Conservation (phyloP, 2,888 invertebrate species). For the Sepioteuthis lessoniana region DNA sequence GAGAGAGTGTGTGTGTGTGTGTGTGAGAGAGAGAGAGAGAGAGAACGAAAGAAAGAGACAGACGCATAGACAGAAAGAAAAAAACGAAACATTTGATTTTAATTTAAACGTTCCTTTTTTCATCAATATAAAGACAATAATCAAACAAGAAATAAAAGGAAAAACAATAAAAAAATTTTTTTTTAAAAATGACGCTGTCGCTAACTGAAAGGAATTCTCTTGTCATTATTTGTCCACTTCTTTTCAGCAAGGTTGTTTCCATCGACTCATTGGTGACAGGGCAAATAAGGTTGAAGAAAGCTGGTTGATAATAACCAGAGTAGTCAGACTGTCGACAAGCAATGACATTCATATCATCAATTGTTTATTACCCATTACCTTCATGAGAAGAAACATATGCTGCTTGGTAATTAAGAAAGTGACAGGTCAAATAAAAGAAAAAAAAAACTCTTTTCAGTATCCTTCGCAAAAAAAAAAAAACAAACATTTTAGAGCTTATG, state of each 20-base stretch:
- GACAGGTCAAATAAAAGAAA: neutral
- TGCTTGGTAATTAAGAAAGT: neutral
- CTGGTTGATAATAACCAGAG: neutral
- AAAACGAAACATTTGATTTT: no score
- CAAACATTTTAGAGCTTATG: no score
- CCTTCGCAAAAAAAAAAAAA: neutral
- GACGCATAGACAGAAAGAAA: no score
- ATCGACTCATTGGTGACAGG: neutral
- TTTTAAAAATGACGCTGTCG: no score
- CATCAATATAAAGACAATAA: neutral
- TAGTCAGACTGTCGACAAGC: neutral
- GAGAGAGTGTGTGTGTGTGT: no score
- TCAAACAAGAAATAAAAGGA: neutral
- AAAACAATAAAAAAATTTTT: no score
- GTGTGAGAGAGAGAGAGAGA: no score
- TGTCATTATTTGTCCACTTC: neutral
- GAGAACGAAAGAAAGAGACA: no score
- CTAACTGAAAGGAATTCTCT: neutral
- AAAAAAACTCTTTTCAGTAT: neutral
- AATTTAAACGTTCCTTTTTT: no score
- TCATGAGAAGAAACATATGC: neutral
- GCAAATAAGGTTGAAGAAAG: neutral
- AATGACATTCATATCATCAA: neutral
- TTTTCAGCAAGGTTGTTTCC: neutral
- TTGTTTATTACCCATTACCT: neutral